Evolutionary conservation across 1,140 invertebrate genomes (phyloP), one percentile per base, ranked within the genome.

Genomic region (Drosophila bipectinata): DNA sequence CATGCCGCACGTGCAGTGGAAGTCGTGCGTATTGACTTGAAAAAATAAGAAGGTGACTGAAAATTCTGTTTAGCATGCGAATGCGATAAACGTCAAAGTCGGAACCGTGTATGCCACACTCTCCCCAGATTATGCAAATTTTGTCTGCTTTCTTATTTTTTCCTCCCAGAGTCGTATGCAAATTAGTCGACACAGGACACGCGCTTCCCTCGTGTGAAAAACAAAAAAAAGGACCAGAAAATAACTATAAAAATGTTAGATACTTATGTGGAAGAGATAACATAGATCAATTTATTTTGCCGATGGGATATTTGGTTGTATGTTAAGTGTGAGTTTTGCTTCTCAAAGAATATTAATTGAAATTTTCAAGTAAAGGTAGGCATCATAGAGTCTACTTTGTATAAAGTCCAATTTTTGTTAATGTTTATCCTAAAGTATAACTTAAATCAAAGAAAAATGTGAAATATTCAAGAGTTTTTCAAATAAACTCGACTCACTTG

Each of bases 111-210:
- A 41, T 55, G 48, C 39, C 51, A 68, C 28, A 41, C 54, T 58
- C 54, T 53, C 39, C 44, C 47, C 69, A 68, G 72, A 72, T 73
- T 84, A 84, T 84, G 80, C 37, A 84, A 80, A 80, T 80, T 49
- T 47, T n/a, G 53, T 30, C 28, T 39, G 6, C 28, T 56, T 56
- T 52, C 34, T 41, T 18, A 15, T 55, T 63, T 61, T 57, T 24
- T 44, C 49, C 10, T 37, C 10, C 12, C 34, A 34, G 21, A 63
- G 52, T 34, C 60, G 8, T 76, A 83, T 79, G 80, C 62, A 84
- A 72, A 79, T 79, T 68, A 52, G 48, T 62, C 57, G 24, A 62
- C 45, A 61, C 41, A 61, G 54, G 56, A 62, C 64, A 74, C 58
- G 69, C 10, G 56, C 61, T 37, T 49, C n/a, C 30, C 21, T 74